Conservation (phyloP, 2,113 vertebrate genomes). For the Macquaria australasica region DNA sequence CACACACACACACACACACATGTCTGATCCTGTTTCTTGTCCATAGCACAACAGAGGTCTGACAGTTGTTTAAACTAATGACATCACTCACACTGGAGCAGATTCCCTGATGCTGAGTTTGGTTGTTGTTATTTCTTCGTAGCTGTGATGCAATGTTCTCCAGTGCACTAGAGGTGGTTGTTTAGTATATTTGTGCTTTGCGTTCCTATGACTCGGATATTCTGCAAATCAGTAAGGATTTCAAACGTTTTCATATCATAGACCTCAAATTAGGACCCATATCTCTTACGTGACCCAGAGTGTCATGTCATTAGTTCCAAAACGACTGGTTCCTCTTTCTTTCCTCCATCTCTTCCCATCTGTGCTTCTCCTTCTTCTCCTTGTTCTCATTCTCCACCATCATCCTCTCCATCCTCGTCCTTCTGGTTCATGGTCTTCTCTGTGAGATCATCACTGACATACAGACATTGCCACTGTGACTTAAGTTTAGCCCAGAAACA, state of each 20-base stretch:
- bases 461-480: no score
- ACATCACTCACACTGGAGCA: slow-evolving; percentile 16
- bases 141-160: neutral
- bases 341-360: neutral
- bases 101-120: slow-evolving; percentile 2
- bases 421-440: neutral
- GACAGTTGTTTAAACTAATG: slow-evolving; percentile 6
- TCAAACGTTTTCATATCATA: neutral
- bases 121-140: neutral
- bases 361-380: neutral
- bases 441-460: neutral
- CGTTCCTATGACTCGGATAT: neutral
- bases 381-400: neutral
- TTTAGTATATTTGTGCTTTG: slow-evolving; percentile 16
- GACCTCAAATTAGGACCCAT: neutral
- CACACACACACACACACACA: slow-evolving; percentile 25
- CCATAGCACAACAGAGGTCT: slow-evolving; percentile 12
- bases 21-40: slow-evolving; percentile 20
- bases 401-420: neutral
- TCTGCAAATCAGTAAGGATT: neutral
- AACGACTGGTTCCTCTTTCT: neutral
- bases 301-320: neutral
- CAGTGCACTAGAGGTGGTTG: neutral
- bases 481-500: no score
- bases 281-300: neutral